Base-by-base conservation (phyloP, 2,888 invertebrate genomes). In the Acronicta leporina region DNA sequence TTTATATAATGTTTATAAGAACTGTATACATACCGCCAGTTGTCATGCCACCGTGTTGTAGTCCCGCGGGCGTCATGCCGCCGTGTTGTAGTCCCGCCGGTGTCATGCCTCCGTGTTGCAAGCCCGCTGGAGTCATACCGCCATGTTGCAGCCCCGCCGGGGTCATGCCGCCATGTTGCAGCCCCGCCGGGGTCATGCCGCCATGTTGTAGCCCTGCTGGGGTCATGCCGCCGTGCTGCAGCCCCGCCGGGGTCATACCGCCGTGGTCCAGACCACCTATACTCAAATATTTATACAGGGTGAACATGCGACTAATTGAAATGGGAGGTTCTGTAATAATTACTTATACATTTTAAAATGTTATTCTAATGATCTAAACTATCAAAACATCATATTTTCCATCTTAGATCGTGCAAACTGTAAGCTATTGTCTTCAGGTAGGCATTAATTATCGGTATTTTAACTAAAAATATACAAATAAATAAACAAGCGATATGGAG, bases 111-210 rank as follows among this genome's bases (percentile, higher is more conserved):
- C 94, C 92, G 60, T 95, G 94, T 38, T 90, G 87, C 11, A 95
- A 70, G 1, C 89, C 92, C 2, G 83, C 87, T 0, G 93, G 70
- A 0, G 72, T 77, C 73, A 68, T 50, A 8, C 74, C 43, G 5
- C 64, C 8, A 70, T 73, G 72, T 53, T 69, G n/a, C 90, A 90
- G 1, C 89, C 93, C 57, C 69, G 79, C 16, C 58, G 88, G 87
- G 1, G 87, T 95, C 86, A 95, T 88, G 2, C 94, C 91, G 13
- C 90, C 92, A 55, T 94, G 92, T 41, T 88, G 88, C 2, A 90
- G 50, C 1, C 85, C 86, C 0, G 68, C 84, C 0, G 89, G 88
- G 0, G 88, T 95, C 86, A 95, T 88, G 5, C 82, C 85, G 84
- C 95, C 95, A 65, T 76, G 75, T 15, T 76, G 65, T 6, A 76